A percentile compares a stretch with the other conserved stretches of the same genome.
These are phyloP conservation scores for Catostomus latipinnis DNA, from an alignment of 2,797 vertebrate species.

Conservation along the genomic window DNA sequence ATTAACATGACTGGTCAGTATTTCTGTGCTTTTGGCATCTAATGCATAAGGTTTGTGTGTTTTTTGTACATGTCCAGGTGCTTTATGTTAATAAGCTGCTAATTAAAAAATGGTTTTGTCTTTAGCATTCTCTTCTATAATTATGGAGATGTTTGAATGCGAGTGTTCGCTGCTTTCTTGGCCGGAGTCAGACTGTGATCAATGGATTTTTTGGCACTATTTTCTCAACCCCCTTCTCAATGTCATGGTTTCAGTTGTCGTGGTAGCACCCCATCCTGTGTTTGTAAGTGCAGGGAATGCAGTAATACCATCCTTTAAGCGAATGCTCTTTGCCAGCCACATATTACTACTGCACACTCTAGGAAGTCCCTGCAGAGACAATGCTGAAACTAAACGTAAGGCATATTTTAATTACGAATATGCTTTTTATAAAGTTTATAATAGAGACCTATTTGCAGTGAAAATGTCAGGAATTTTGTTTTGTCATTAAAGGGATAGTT, in stretches of 20 bases:
- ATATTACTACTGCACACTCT: conserved; percentile 17
- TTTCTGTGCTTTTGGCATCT: neutral
- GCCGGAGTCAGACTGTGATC: neutral
- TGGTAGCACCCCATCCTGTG: conserved; percentile 38
- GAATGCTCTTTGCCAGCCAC: conserved; percentile 31
- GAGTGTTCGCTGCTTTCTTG: neutral
- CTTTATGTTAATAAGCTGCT: conserved; percentile 3
- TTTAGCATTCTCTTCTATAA: neutral
- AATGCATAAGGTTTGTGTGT: neutral
- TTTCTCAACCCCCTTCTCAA: conserved; percentile 38
- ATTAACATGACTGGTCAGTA: neutral
- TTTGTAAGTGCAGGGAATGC: conserved; percentile 36
- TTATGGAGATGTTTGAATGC: conserved; percentile 14
- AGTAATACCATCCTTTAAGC: conserved; percentile 42
- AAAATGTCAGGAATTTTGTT: neutral
- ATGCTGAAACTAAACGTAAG: neutral
- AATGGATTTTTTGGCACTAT: conserved; percentile 34
- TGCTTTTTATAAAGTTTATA: neutral
- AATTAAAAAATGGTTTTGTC: conserved; percentile 10
- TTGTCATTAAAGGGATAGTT: no score
- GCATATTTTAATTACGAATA: neutral
- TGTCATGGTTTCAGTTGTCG: conserved; percentile 48
- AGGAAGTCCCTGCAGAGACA: neutral
- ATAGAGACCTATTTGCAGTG: neutral
- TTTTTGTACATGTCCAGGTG: neutral